phyloP scores from a whole-genome alignment of 2,888 invertebrate species.

The Mycalesis mineus region DNA sequence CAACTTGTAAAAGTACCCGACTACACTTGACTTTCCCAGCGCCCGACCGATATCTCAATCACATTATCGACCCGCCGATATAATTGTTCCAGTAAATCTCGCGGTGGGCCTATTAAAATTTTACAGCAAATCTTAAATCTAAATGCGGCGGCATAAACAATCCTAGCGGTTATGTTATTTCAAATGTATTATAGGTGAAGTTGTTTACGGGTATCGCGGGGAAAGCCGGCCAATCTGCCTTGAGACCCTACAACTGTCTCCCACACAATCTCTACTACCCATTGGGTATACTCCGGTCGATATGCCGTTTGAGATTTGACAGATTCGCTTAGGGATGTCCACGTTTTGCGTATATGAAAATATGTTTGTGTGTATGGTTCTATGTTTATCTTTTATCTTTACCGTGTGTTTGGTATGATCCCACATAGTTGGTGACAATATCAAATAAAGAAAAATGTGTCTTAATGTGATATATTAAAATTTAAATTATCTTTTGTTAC shows the following conservation, averaged over 20 bases:
- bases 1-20: not conserved
- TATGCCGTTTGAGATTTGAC: not conserved
- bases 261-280: slow-evolving; percentile 49
- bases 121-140: slow-evolving; percentile 43
- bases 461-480: no score
- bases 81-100: slow-evolving; percentile 12
- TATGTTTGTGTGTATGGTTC: no score
- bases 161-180: slow-evolving; percentile 52
- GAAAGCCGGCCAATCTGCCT: slow-evolving; percentile 48
- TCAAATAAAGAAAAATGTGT: no score
- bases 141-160: slow-evolving; percentile 42
- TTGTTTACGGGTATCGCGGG: slow-evolving; percentile 59
- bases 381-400: no score
- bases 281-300: not conserved
- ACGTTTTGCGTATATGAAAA: no score
- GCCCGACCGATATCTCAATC: slow-evolving; percentile 25
- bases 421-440: no score
- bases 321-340: not conserved
- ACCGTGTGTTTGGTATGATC: no score
- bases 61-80: slow-evolving; percentile 22
- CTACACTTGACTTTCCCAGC: slow-evolving; percentile 26
- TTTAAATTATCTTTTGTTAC: no score
- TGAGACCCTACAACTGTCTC: slow-evolving; percentile 45
- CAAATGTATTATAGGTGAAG: slow-evolving; percentile 53
- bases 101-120: slow-evolving; percentile 37